These are phyloP conservation scores for Clupea harengus DNA, from an alignment of 2,113 vertebrate genomes.

Conservation along the genomic window DNA sequence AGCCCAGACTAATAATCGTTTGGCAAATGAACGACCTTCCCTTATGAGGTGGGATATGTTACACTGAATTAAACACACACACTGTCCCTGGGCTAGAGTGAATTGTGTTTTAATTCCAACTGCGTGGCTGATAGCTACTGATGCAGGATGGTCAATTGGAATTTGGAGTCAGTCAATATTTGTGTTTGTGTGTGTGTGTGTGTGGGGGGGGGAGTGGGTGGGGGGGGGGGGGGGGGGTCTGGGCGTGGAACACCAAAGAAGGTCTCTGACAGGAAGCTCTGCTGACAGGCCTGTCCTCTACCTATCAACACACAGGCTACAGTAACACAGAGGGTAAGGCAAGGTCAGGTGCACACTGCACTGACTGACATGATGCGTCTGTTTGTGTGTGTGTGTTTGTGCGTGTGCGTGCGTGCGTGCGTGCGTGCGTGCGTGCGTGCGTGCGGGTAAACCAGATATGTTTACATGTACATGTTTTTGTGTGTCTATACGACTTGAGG, in stretches of 20 bases:
- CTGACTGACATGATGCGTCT: background rate
- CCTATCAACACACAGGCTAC: slow-evolving; percentile 33
- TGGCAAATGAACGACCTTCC: background rate
- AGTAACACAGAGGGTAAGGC: slow-evolving; percentile 32
- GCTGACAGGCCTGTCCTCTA: slow-evolving; percentile 36
- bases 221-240: background rate
- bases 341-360: slow-evolving; percentile 35
- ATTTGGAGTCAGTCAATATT: background rate
- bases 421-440: background rate
- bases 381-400: background rate
- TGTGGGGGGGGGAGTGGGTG: background rate
- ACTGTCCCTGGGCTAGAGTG: background rate
- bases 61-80: background rate
- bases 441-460: background rate
- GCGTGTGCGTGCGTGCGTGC: background rate
- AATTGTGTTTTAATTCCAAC: background rate
- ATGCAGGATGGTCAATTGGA: background rate
- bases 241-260: too few relatives aligned
- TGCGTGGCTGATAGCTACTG: background rate
- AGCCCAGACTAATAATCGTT: background rate
- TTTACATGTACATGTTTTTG: background rate
- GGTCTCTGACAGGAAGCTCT: background rate
- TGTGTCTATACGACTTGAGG: background rate
- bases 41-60: background rate
- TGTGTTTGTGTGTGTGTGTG: background rate